A percentile compares a stretch with the other conserved stretches of the same genome.
Conservation (phyloP, 1,140 invertebrate species). For the Chironomus tepperi region DNA sequence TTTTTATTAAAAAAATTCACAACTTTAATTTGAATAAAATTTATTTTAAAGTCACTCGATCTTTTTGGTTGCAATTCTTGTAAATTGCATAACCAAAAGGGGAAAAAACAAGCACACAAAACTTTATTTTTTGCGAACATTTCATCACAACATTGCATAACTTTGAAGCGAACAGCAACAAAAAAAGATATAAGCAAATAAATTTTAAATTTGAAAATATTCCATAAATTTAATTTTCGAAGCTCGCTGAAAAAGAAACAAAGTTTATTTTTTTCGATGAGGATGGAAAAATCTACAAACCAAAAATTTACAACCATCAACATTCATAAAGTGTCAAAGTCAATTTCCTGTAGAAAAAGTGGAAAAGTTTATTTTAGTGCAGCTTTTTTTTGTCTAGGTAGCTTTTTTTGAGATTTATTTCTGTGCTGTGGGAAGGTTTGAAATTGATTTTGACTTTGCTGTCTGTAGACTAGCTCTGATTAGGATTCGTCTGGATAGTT, state of each 20-base stretch:
- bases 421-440: too few species aligned
- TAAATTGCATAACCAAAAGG: neutral
- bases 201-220: neutral
- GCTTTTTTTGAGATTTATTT: neutral
- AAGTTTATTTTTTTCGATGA: neutral
- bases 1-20: too few species aligned
- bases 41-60: too few species aligned
- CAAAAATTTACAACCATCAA: neutral
- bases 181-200: neutral
- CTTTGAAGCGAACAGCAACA: neutral
- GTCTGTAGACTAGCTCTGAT: too few species aligned
- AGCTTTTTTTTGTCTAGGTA: neutral
- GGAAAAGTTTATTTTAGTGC: neutral
- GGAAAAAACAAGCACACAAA: neutral
- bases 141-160: neutral
- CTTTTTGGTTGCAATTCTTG: too few species aligned
- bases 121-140: too few species aligned
- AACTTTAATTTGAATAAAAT: too few species aligned
- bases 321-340: constrained; percentile 2
- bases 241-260: neutral
- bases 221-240: neutral
- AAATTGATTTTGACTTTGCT: too few species aligned
- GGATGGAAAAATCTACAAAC: neutral
- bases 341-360: neutral
- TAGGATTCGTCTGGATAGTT: too few species aligned